These are phyloP conservation scores for Perdita meconis DNA, from an alignment of 2,888 invertebrate genomes.

Conservation along the genomic window DNA sequence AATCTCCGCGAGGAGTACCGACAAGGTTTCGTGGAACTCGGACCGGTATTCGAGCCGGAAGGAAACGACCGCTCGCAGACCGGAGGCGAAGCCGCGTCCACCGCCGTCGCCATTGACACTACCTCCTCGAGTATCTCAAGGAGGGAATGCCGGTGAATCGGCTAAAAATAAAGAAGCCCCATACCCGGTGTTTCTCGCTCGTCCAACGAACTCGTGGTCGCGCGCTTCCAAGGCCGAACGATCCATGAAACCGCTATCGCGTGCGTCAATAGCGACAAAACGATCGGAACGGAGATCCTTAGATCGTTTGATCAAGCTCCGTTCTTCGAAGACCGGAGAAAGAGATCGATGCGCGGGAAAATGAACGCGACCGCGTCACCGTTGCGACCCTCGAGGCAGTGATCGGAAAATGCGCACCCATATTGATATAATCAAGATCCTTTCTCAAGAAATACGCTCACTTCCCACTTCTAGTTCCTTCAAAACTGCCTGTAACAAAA, in stretches of 20 bases:
- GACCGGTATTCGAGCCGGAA: constrained; percentile 30
- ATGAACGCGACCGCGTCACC: too few relatives aligned
- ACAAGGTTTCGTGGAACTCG: constrained; percentile 10
- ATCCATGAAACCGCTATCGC: constrained; percentile 21
- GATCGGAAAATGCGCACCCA: too few relatives aligned
- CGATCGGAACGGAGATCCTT: constrained; percentile 8
- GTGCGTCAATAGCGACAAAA: constrained; percentile 16
- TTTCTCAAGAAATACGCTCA: too few relatives aligned
- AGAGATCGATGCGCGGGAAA: too few relatives aligned
- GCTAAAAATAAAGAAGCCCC: constrained; percentile 70
- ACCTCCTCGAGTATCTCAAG: constrained; percentile 9
- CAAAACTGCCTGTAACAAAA: too few relatives aligned
- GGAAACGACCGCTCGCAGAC: constrained; percentile 17
- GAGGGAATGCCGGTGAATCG: constrained; percentile 44
- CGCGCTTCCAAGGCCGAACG: constrained; percentile 36
- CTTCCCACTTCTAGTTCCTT: too few relatives aligned
- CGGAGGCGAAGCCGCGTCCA: constrained; percentile 44
- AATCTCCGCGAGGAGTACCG: constrained; percentile 17
- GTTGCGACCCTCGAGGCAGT: too few relatives aligned
- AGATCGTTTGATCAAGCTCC: constrained; percentile 11
- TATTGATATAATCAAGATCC: too few relatives aligned
- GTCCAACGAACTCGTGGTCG: constrained; percentile 47
- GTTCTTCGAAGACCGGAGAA: too few relatives aligned
- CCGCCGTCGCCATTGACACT: not conserved
- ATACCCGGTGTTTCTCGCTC: constrained; percentile 17